Conservation (phyloP, 2,888 invertebrate genomes). For the Agrochola circellaris region DNA sequence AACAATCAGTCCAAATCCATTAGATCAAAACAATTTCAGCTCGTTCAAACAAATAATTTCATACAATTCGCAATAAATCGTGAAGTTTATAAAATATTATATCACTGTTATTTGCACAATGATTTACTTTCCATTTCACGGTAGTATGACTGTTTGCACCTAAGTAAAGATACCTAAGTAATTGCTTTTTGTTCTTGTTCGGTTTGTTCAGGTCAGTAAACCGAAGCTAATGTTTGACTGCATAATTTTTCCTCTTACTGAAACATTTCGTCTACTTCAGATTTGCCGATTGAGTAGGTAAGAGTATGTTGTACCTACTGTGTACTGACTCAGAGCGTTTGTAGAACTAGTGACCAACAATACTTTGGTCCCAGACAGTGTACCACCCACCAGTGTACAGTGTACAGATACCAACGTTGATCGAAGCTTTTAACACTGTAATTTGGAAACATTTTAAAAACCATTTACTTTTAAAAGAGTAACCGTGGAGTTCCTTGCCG, state of each 20-base stretch:
- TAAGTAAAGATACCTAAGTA: conserved; percentile 37
- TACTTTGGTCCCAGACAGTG: neutral
- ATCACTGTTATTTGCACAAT: conserved; percentile 68
- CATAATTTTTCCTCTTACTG: conserved; percentile 8
- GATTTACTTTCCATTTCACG: conserved; percentile 70
- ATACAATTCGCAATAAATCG: conserved; percentile 60
- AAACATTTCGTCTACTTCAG: neutral
- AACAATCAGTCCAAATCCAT: conserved; percentile 54
- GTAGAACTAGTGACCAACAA: neutral
- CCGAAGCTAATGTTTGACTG: conserved; percentile 23
- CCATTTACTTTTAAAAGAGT: no score
- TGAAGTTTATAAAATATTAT: conserved; percentile 64
- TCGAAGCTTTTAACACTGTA: no score
- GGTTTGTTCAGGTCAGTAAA: conserved; percentile 32
- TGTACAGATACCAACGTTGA: no score
- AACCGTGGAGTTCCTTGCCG: no score
- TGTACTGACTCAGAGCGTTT: neutral
- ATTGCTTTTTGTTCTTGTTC: conserved; percentile 24
- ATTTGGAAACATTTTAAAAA: no score
- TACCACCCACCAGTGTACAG: no score
- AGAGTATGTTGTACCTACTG: neutral
- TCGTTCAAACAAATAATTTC: conserved; percentile 49
- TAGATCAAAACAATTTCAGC: conserved; percentile 53
- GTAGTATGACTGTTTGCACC: conserved; percentile 60
- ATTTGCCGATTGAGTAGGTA: neutral